Evolutionary conservation across 2,888 invertebrate genomes (phyloP).

Genomic region (Lepeophtheirus nordmannii): DNA sequence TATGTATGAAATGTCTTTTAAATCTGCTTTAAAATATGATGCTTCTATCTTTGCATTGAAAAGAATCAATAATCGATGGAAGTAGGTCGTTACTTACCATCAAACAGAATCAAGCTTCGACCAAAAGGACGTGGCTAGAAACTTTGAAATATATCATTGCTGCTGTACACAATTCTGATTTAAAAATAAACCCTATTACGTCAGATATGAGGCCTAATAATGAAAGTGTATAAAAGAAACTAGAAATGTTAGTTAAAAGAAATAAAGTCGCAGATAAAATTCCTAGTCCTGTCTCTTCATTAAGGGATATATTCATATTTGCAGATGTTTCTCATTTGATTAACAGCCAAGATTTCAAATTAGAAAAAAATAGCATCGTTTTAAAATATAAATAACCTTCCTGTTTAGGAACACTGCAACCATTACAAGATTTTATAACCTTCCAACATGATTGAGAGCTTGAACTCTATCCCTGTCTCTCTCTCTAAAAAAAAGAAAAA

Average conservation of each 20-base stretch:
- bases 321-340: not conserved
- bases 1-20: not conserved
- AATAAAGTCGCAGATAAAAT: not conserved
- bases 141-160: not conserved
- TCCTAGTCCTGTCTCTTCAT: not conserved
- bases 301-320: not conserved
- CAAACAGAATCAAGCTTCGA: not conserved
- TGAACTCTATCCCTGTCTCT: not conserved
- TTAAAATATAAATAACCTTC: not conserved
- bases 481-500: not conserved
- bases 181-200: not conserved
- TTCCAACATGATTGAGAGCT: not conserved
- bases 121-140: no score
- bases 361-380: not conserved
- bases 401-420: not conserved
- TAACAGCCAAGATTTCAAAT: no score
- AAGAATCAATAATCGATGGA: not conserved
- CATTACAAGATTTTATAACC: not conserved
- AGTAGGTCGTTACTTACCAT: not conserved
- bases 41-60: not conserved
- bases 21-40: not conserved
- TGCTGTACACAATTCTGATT: not conserved
- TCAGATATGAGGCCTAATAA: constrained; percentile 27
- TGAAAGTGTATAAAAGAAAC: constrained; percentile 25
- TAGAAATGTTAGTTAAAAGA: constrained; percentile 19